Percentiles rank a stretch among this genome's conserved stretches.
phyloP scores from a whole-genome alignment of 2,888 invertebrate genomes.

The Tenodera sinensis region DNA sequence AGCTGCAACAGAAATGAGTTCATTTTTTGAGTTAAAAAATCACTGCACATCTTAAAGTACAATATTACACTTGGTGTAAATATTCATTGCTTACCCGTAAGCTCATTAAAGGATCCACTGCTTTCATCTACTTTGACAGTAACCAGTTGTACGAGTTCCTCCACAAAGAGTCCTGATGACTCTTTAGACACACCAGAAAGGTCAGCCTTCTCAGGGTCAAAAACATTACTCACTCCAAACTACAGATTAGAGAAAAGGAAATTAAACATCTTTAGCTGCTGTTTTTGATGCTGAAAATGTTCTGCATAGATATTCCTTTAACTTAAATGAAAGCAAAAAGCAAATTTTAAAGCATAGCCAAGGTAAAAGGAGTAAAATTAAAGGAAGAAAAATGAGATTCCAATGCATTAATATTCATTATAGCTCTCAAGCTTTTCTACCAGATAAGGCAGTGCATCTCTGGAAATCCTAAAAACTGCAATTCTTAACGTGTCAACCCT shows the following conservation, averaged over 20 bases:
- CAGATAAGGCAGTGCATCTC: no score
- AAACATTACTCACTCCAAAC: constrained; percentile 58
- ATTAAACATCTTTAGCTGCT: background rate
- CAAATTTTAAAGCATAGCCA: no score
- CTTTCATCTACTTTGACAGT: constrained; percentile 60
- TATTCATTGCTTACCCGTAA: constrained; percentile 46
- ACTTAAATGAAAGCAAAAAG: no score
- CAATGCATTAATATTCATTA: no score
- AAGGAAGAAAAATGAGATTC: no score
- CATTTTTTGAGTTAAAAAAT: background rate
- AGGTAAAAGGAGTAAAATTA: no score
- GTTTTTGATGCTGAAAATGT: no score
- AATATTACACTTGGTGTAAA: background rate
- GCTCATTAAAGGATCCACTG: constrained; percentile 47
- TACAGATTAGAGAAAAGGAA: constrained; percentile 30
- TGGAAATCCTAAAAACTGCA: no score
- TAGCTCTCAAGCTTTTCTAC: no score
- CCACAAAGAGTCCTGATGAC: constrained; percentile 58
- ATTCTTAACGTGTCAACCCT: no score
- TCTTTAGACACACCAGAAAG: constrained; percentile 56
- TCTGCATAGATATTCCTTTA: no score
- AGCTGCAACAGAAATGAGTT: background rate
- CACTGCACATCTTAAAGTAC: background rate
- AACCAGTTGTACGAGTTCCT: constrained; percentile 64
- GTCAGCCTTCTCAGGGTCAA: constrained; percentile 55